Conservation (phyloP, 2,113 vertebrate species). For the Globicephala melas region DNA sequence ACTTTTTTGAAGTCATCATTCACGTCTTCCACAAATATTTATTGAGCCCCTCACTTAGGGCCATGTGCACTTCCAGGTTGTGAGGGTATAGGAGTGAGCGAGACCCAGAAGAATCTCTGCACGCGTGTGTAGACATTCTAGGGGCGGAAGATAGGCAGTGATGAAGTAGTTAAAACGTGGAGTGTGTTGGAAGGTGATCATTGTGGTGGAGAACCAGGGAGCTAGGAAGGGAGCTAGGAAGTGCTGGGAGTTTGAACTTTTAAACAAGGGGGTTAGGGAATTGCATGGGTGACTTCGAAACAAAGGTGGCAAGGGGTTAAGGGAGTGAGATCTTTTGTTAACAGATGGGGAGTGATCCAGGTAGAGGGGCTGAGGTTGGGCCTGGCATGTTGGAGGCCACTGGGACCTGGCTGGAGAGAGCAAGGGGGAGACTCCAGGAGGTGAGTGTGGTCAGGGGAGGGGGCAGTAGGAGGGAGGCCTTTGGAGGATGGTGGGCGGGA, state of each 20-base stretch:
- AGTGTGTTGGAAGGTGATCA: no score
- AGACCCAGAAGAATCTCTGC: neutral
- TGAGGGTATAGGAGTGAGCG: neutral
- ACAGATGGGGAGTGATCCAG: neutral
- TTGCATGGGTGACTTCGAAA: no score
- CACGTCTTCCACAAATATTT: neutral
- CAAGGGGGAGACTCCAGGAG: neutral
- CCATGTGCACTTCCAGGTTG: rapidly evolving
- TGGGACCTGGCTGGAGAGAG: neutral
- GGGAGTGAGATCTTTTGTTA: neutral
- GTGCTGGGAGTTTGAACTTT: neutral
- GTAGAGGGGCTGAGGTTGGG: neutral
- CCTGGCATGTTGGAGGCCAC: neutral
- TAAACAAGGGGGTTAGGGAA: neutral
- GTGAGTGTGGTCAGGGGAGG: neutral
- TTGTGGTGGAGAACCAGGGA: neutral
- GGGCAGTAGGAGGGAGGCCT: neutral
- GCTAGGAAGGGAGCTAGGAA: neutral
- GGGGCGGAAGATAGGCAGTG: rapidly evolving
- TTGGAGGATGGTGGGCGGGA: neutral
- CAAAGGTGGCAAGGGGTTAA: neutral
- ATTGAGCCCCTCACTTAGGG: neutral
- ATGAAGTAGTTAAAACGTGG: neutral
- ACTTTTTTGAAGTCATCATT: neutral
- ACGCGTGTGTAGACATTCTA: neutral